A percentile compares a stretch with the other conserved stretches of the same genome.
phyloP scores from a whole-genome alignment of 2,888 invertebrate species.

The Neoitamus cyanurus region DNA sequence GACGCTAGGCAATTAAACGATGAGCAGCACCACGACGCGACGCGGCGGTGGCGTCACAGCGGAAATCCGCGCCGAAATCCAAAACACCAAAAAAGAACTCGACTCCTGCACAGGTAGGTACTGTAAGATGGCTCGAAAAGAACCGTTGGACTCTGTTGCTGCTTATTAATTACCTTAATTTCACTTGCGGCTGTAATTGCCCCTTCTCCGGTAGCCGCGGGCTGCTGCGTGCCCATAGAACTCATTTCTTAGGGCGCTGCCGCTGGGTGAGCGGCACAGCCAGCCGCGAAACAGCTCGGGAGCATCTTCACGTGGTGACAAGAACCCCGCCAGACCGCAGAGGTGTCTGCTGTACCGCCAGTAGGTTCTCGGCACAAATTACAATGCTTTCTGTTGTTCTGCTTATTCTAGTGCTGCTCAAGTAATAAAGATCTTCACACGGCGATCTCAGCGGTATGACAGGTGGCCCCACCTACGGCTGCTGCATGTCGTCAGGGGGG shows the following conservation, averaged over 20 bases:
- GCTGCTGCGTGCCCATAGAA: not conserved
- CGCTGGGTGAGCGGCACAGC: not conserved
- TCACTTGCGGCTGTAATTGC: not conserved
- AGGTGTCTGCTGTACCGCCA: not conserved
- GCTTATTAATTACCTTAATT: slow-evolving; percentile 30
- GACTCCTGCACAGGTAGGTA: not conserved
- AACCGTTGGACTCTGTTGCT: slow-evolving; percentile 7
- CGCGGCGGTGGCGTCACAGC: not conserved
- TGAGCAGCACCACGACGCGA: not conserved
- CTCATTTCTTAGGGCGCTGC: not conserved
- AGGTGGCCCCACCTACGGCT: not conserved
- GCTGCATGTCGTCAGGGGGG: not conserved
- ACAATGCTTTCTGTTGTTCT: not conserved
- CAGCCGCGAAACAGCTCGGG: not conserved
- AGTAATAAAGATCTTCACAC: not conserved
- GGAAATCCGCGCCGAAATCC: not conserved
- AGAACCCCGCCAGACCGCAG: not conserved
- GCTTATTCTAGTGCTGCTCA: not conserved
- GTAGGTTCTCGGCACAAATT: not conserved
- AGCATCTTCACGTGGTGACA: not conserved
- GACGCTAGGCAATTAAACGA: not conserved
- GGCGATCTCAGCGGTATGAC: not conserved
- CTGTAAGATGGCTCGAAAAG: not conserved
- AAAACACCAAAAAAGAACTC: not conserved
- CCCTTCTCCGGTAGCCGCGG: not conserved